Evolutionary conservation across 2,797 vertebrate genomes (phyloP).

Genomic region (Trichosurus vulpecula): DNA sequence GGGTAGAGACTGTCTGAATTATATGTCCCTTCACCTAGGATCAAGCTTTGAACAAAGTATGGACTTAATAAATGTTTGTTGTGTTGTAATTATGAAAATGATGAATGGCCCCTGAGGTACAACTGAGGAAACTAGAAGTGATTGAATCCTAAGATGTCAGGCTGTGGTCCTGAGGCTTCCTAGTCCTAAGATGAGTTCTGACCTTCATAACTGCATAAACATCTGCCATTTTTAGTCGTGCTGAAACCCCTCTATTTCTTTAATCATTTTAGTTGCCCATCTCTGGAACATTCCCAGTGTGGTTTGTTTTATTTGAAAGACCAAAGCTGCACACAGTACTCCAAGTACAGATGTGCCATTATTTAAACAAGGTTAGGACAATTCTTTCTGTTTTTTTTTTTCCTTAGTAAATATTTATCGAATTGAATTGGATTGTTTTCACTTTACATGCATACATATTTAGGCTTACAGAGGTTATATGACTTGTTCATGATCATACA

Average conservation of each 20-base stretch:
- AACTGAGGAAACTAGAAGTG: background rate
- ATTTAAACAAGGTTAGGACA: background rate
- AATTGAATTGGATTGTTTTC: too few relatives aligned
- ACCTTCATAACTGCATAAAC: background rate
- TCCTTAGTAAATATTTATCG: too few relatives aligned
- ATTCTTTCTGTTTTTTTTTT: too few relatives aligned
- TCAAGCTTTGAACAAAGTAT: background rate
- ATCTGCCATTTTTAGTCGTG: too few relatives aligned
- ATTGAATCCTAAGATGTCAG: background rate
- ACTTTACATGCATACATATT: too few relatives aligned
- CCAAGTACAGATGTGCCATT: background rate
- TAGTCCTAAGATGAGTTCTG: background rate
- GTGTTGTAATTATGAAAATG: background rate
- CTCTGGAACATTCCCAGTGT: background rate
- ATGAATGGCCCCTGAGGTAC: background rate
- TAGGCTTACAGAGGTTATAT: too few relatives aligned
- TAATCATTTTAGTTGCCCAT: background rate
- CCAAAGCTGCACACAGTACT: background rate
- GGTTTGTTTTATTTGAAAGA: background rate
- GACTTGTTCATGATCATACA: too few relatives aligned
- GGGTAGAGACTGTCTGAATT: background rate
- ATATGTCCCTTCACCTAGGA: background rate
- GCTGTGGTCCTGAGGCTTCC: background rate
- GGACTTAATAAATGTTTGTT: background rate
- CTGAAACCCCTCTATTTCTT: background rate